A percentile compares a stretch with the other conserved stretches of the same genome.
Evolutionary conservation across 2,113 vertebrate genomes (phyloP).

Genomic region (Pelecanus crispus): DNA sequence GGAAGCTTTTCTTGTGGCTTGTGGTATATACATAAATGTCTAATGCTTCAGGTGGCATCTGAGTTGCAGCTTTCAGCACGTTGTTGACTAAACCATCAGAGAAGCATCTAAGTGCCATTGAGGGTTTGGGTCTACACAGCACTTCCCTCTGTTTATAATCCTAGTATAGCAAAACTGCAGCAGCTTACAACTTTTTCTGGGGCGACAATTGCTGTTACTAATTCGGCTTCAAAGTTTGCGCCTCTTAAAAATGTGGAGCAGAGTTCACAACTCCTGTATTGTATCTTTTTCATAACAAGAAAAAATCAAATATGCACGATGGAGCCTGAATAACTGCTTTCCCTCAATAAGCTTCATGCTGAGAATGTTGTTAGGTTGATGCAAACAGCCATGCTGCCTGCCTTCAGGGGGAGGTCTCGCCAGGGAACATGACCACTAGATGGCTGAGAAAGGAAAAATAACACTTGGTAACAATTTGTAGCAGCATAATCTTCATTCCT

Average conservation of each 20-base stretch:
- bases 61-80: background rate
- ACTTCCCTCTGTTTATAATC: background rate
- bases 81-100: background rate
- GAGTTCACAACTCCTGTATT: background rate
- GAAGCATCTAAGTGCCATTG: background rate
- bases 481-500: background rate
- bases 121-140: background rate
- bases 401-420: background rate
- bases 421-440: background rate
- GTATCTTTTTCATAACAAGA: background rate
- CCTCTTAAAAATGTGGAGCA: background rate
- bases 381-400: background rate
- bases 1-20: background rate
- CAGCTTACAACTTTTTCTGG: background rate
- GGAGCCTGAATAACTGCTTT: background rate
- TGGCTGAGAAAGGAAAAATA: background rate
- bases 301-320: background rate
- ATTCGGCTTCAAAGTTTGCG: background rate
- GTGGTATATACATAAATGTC: background rate
- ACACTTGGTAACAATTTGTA: background rate
- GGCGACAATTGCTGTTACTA: background rate
- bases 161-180: background rate
- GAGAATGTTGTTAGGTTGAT: background rate
- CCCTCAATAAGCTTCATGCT: background rate
- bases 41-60: background rate